A percentile compares a stretch with the other conserved stretches of the same genome.
These are phyloP conservation scores for Meghimatium bilineatum DNA, from an alignment of 2,888 invertebrate species.

Conservation along the genomic window DNA sequence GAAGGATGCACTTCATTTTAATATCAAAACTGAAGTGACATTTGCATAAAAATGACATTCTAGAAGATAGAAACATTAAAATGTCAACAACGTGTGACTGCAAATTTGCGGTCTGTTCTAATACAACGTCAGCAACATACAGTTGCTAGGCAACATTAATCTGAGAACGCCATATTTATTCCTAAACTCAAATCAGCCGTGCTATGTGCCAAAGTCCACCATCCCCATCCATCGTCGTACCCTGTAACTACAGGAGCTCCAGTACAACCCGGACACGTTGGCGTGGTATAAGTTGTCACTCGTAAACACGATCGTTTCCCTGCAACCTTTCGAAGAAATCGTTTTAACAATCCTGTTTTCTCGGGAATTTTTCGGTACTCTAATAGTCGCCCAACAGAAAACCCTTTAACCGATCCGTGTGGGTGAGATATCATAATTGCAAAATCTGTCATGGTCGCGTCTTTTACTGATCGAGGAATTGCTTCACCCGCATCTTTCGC, in stretches of 20 bases:
- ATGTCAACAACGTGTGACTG: too few relatives aligned
- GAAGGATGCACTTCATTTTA: too few relatives aligned
- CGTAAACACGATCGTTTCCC: constrained; percentile 7
- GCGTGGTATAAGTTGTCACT: constrained; percentile 29
- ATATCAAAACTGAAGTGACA: too few relatives aligned
- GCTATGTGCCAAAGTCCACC: constrained; percentile 37
- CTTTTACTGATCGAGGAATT: constrained; percentile 39
- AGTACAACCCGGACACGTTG: constrained; percentile 45
- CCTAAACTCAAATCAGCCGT: constrained; percentile 32
- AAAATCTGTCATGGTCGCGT: constrained; percentile 40
- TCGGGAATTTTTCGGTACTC: constrained; percentile 40
- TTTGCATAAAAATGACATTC: too few relatives aligned
- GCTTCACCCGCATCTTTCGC: neutral
- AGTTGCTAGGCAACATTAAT: neutral
- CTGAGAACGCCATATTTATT: constrained; percentile 38
- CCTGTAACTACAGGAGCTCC: constrained; percentile 42
- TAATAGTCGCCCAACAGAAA: constrained; percentile 36
- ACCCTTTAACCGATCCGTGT: constrained; percentile 29
- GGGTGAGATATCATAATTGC: constrained; percentile 42
- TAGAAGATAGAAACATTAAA: too few relatives aligned
- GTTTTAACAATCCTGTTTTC: constrained; percentile 12
- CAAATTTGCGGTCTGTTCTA: too few relatives aligned
- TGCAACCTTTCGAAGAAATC: constrained; percentile 19
- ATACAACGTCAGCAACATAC: too few relatives aligned
- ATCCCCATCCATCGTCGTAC: constrained; percentile 44